A percentile compares a stretch with the other conserved stretches of the same genome.
Conservation (phyloP, 1,140 invertebrate species). For the Papilio polytes region DNA sequence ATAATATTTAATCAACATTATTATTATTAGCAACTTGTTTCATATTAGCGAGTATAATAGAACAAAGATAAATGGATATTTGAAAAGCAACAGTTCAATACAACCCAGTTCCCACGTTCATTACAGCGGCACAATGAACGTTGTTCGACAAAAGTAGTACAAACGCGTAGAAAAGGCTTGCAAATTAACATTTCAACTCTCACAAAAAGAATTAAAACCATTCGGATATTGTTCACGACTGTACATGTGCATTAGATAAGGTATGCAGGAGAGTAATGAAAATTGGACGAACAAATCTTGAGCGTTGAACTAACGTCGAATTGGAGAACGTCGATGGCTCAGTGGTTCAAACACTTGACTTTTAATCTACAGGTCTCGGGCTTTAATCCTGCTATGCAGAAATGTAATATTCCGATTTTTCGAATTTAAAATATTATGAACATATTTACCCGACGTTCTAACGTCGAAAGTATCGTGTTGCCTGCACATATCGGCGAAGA, state of each 20-base stretch:
- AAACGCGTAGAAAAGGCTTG: slow-evolving; percentile 19
- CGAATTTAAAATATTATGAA: too few species aligned
- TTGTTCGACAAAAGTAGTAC: slow-evolving; percentile 24
- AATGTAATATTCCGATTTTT: too few species aligned
- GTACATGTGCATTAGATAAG: not conserved
- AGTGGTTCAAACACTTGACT: too few species aligned
- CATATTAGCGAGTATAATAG: slow-evolving; percentile 6
- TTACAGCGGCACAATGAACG: slow-evolving; percentile 23
- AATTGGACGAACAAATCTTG: too few species aligned
- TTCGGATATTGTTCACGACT: not conserved
- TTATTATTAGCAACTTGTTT: not conserved
- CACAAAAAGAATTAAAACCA: not conserved
- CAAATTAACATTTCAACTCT: slow-evolving; percentile 15
- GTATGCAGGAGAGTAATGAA: too few species aligned
- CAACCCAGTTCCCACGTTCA: slow-evolving; percentile 36
- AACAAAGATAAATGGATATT: slow-evolving; percentile 10
- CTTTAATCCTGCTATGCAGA: too few species aligned
- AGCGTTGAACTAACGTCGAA: too few species aligned
- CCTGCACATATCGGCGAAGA: too few species aligned
- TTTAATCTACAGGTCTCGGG: too few species aligned
- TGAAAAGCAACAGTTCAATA: slow-evolving; percentile 34
- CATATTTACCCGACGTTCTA: too few species aligned
- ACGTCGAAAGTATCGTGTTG: too few species aligned
- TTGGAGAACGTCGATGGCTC: too few species aligned
- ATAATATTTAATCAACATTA: not conserved